Evolutionary conservation across 1,140 invertebrate genomes (phyloP).

Genomic region (Ostrea edulis): DNA sequence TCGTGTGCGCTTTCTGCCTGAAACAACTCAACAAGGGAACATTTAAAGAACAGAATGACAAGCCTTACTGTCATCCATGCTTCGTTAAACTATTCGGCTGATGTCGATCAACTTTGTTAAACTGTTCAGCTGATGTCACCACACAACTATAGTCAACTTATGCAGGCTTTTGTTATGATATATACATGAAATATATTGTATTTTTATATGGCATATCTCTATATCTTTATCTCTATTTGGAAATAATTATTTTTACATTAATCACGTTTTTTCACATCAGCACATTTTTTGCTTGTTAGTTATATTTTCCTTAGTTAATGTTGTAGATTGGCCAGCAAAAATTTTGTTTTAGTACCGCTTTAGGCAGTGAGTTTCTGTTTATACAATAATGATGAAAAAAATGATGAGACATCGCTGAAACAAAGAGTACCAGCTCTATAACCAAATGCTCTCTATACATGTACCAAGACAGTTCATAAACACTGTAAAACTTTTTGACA

Average conservation of each 20-base stretch:
- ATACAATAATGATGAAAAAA: background rate
- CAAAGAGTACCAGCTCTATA: background rate
- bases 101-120: slow-evolving; percentile 91
- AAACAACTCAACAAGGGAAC: slow-evolving; percentile 98
- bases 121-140: slow-evolving; percentile 85
- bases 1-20: slow-evolving; percentile 98
- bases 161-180: slow-evolving; percentile 28
- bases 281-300: background rate
- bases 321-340: slow-evolving; percentile 14
- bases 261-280: slow-evolving; percentile 17
- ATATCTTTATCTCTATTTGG: slow-evolving; percentile 26
- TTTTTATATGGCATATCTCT: slow-evolving; percentile 33
- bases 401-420: background rate
- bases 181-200: slow-evolving; percentile 25
- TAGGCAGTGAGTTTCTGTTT: background rate
- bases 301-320: background rate
- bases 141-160: slow-evolving; percentile 26
- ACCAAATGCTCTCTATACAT: background rate
- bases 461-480: background rate
- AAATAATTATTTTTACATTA: slow-evolving; percentile 27
- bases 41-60: slow-evolving; percentile 95
- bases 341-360: background rate
- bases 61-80: slow-evolving; percentile 98
- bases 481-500: background rate
- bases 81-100: slow-evolving; percentile 96